Base-by-base conservation (phyloP, 2,797 vertebrate species). In the Apogon hyalosoma region DNA sequence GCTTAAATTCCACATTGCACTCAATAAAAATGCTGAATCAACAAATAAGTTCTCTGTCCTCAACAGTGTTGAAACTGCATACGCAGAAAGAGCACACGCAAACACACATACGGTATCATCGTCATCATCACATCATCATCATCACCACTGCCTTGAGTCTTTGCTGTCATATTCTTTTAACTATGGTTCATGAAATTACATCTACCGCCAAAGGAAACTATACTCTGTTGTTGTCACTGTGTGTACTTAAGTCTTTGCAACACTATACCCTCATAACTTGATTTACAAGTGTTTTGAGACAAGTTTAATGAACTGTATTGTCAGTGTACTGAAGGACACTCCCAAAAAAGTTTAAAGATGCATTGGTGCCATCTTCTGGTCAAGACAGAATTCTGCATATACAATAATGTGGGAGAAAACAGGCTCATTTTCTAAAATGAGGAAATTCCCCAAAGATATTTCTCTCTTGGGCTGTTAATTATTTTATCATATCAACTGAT, bases 101-200 rank as follows among this genome's bases (percentile, higher is more conserved):
- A 47, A 63, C 53, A 43, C 49, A 14, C 57, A 39, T 55, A 48
- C 46, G 6, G 13, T n/a, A 42, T 67, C 67, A 67, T 56, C n/a
- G n/a, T n/a, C 61, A 57, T 40, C 13, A 16, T 60, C 63, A 71
- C 48, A 28, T 28, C 55, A 48, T 21, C 46, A 14, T 14, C 12
- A 42, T 67, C 67, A 67, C 53, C 61, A 57, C 36, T 40, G 82
- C 85, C 83, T 49, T 11, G 15, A 79, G 82, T 75, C 24, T 61
- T 47, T 41, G 19, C 83, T 82, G 82, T 80, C 83, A 40, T 19
- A 8, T 55, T 28, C 45, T 55, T 40, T 59, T n/a, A 76, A 47
- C 48, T 50, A 47, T 41, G 54, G 47, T 59, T 46, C 51, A 54
- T 52, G 40, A 55, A 38, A 63, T 65, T 19, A 54, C 52, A 77